Evolutionary conservation across 2,888 invertebrate species (phyloP), one percentile per base, ranked within the genome.

Genomic region (Phyllotreta striolata): DNA sequence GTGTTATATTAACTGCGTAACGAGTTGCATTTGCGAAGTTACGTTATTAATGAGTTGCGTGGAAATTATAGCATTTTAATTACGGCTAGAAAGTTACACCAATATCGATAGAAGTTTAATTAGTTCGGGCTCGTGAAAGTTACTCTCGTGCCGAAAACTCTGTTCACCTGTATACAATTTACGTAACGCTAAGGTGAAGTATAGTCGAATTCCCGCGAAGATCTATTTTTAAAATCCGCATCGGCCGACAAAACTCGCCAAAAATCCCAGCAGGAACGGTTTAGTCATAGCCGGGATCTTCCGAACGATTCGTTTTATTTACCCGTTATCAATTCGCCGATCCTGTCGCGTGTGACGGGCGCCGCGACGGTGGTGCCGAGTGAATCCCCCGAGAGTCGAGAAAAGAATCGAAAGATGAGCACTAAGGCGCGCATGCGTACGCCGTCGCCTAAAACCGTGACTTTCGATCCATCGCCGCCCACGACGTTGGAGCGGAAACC

Each of bases 391-490:
- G 24, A 35, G 9, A 43, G 49, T 43, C 44, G 38, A 9, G 7
- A n/a, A 63, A 57, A 41, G 56, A 52, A 38, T 60, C 57, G 57
- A 55, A 69, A 67, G 81, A 86, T 86, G 86, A 84, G 85, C 73
- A 74, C 74, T 75, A 75, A 85, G 72, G 83, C 86, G 84, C 86
- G 87, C 84, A 85, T 84, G 84, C 87, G 87, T 80, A 87, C 87
- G 60, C 86, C 87, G 77, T 87, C 87, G 79, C 87, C 87, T 68
- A 87, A 88, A 79, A 84, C 87, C 43, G 87, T 88, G 72, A 87
- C 87, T 75, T 88, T 88, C 80, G 87, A 87, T 78, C 86, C 87
- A 68, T 84, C 86, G 69, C 84, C 86, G 66, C 85, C 87, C 72
- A 81, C 86, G 69, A 85, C 86, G 70, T 66, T 77, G 71, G 86